Percentiles rank a stretch among this genome's conserved stretches.
Conservation (phyloP, 2,113 vertebrate genomes). For the Mola mola region DNA sequence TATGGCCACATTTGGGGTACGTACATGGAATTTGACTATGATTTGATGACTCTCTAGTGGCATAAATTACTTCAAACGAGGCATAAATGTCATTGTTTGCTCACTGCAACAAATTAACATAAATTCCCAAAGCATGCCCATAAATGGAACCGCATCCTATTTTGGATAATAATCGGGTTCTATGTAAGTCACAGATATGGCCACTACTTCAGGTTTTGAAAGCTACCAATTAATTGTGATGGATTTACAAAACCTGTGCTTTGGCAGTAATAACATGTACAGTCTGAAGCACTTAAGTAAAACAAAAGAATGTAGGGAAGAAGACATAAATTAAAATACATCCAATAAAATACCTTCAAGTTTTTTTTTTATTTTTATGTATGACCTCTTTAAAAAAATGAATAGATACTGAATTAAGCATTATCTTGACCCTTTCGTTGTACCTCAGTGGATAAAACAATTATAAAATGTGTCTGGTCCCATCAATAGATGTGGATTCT, state of each 20-base stretch:
- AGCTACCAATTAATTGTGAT: constrained; percentile 31
- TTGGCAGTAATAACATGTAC: not conserved
- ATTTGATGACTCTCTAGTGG: constrained; percentile 45
- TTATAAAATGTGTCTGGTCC: not conserved
- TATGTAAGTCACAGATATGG: constrained; percentile 25
- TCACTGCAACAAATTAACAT: constrained; percentile 28
- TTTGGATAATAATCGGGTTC: constrained; percentile 47
- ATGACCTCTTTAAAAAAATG: not conserved
- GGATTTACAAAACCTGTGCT: constrained; percentile 32
- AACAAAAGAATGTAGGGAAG: not conserved
- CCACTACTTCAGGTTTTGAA: constrained; percentile 12
- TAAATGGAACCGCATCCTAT: constrained; percentile 61
- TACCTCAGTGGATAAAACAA: not conserved
- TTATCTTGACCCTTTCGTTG: not conserved
- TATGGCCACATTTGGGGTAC: constrained; percentile 8
- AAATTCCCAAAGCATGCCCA: constrained; percentile 45
- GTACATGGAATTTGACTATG: constrained; percentile 14
- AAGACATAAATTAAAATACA: constrained; percentile 11
- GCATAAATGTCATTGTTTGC: constrained; percentile 51
- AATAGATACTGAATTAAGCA: not conserved
- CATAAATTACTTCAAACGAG: constrained; percentile 38
- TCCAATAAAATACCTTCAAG: not conserved
- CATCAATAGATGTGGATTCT: not conserved
- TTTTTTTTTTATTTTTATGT: constrained; percentile 1
- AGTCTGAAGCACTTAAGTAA: constrained; percentile 5